Evolutionary conservation across 2,797 vertebrate genomes (phyloP), one percentile per base, ranked within the genome.

Genomic region (Lithobates pipiens): DNA sequence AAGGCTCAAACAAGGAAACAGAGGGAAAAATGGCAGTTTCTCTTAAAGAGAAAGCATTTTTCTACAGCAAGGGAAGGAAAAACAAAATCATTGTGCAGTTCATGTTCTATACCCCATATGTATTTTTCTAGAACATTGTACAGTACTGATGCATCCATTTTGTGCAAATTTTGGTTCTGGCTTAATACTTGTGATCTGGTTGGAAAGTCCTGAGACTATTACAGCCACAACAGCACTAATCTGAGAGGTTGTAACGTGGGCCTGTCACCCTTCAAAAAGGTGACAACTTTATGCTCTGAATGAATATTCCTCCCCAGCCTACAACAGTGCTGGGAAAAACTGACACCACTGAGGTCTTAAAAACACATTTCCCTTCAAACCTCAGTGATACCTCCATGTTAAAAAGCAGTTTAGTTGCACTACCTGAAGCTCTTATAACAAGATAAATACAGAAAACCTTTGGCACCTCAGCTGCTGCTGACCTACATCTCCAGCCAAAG

Each of bases 201-300:
- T 18, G 29, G 44, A 67, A 57, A n/a, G 67, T 80, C 78, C 27
- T 71, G 67, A 80, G 78, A n/a, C 67, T 54, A 36, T 23, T n/a
- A 34, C 25, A 70, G 44, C 29, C 27, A 34, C 32, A 15, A 36
- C n/a, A 50, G 42, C 42, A 13, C 10, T 79, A 32, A 42, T 68
- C 23, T 34, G 18, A 50, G 27, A 3, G 10, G 65, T 2, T 27
- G 6, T 29, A 69, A 80, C 9, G 8, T 50, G 42, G 7, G 21
- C 57, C 18, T 16, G 16, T 39, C 70, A 9, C 18, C 18, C 18
- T 72, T 23, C 70, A 42, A 32, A 42, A 15, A 32, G 77, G 57
- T n/a, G 27, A 0, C 9, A 11, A 1, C 13, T 79, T 36, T 46
- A 9, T 67, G 39, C 1, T 29, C 21, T 63, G 21, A 13, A 67